phyloP scores from a whole-genome alignment of 2,888 invertebrate species.

The Sphinx pinastri region DNA sequence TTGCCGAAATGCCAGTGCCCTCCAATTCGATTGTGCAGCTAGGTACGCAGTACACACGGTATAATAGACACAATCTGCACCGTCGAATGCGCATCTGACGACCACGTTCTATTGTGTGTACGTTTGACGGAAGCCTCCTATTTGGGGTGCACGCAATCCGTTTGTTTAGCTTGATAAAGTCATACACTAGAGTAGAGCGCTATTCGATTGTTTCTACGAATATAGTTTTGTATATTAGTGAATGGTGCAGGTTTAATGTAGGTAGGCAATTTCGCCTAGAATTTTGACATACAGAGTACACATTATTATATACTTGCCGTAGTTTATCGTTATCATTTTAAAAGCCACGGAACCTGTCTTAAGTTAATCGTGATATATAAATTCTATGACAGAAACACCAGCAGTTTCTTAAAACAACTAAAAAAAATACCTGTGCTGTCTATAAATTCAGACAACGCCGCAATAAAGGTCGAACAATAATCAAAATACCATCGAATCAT shows the following conservation, averaged over 20 bases:
- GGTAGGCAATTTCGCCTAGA: too few species aligned
- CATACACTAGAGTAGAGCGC: conserved; percentile 25
- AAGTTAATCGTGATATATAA: too few species aligned
- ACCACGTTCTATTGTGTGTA: conserved; percentile 34
- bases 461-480: conserved; percentile 58
- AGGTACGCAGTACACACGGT: neutral
- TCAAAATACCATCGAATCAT: conserved; percentile 68
- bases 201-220: neutral
- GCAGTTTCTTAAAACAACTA: neutral
- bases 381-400: neutral
- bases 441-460: neutral
- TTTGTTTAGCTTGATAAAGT: conserved; percentile 48
- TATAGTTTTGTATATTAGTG: neutral
- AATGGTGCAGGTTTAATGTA: neutral
- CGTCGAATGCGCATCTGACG: conserved; percentile 38
- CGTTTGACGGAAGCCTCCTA: conserved; percentile 48
- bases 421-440: neutral
- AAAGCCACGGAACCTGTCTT: too few species aligned
- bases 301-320: neutral
- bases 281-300: too few species aligned
- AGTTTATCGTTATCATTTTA: too few species aligned
- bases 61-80: conserved; percentile 47
- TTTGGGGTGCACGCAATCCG: conserved; percentile 43
- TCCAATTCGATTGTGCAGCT: conserved; percentile 34
- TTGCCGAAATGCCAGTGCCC: conserved; percentile 27